A percentile compares a stretch with the other conserved stretches of the same genome.
Evolutionary conservation across 2,888 invertebrate genomes (phyloP).

Genomic region (Abscondita cerata): DNA sequence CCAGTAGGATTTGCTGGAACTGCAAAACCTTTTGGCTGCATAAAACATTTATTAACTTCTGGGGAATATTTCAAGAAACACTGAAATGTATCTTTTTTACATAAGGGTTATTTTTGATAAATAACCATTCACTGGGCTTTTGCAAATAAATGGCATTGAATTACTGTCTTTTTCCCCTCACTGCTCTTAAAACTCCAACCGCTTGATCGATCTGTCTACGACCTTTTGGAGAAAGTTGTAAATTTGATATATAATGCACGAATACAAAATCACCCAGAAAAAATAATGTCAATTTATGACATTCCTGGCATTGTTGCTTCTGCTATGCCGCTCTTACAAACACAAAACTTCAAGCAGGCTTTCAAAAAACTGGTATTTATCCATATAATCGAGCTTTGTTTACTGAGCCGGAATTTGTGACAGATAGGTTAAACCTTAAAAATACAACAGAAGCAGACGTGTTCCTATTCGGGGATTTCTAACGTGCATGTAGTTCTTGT

Average conservation of each 20-base stretch:
- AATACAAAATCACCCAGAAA: neutral
- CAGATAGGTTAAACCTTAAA: neutral
- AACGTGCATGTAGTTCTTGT: slow-evolving; percentile 1
- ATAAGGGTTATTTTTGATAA: neutral
- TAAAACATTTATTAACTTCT: too few species aligned
- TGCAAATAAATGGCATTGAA: neutral
- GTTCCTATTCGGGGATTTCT: neutral
- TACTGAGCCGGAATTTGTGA: neutral
- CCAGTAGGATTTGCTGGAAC: slow-evolving; percentile 3
- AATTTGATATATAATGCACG: neutral
- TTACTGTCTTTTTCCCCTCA: neutral
- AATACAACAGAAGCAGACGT: neutral
- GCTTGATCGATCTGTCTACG: slow-evolving; percentile 5
- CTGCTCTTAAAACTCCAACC: neutral
- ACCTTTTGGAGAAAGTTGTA: neutral
- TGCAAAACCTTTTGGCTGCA: neutral
- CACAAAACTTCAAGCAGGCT: too few species aligned
- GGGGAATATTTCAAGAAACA: too few species aligned
- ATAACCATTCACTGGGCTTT: neutral
- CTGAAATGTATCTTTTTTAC: neutral
- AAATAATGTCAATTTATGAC: neutral
- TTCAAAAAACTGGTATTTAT: slow-evolving; percentile 3
- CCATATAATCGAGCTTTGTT: neutral
- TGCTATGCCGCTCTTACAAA: too few species aligned
- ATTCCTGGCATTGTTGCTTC: too few species aligned